Conservation (phyloP, 2,113 vertebrate genomes). For the Pteruthius melanotis region DNA sequence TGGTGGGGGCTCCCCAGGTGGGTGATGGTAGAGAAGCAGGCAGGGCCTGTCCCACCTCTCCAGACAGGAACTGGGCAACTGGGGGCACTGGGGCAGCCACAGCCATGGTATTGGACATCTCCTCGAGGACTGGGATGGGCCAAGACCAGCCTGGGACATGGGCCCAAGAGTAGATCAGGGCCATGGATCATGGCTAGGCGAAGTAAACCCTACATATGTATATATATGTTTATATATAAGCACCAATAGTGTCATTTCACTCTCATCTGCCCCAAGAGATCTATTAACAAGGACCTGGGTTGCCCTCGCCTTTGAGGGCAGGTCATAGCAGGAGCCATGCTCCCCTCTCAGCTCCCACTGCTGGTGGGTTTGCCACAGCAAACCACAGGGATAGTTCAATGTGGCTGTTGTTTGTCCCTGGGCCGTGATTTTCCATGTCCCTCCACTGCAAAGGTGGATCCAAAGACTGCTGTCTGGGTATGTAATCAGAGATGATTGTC, state of each 20-base stretch:
- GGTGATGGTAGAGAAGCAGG: too few species aligned
- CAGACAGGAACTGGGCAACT: neutral
- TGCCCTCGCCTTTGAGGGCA: accelerated
- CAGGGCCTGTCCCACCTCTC: too few species aligned
- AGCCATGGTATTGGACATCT: accelerated
- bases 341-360: neutral
- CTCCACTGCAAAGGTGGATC: neutral
- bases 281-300: neutral
- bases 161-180: accelerated
- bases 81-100: neutral
- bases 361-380: neutral
- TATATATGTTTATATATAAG: neutral
- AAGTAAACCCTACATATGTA: neutral
- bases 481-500: neutral
- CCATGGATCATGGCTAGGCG: neutral
- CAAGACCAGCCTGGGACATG: too few species aligned
- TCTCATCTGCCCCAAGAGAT: neutral
- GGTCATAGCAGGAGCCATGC: too few species aligned
- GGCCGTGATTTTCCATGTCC: neutral
- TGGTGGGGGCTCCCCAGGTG: accelerated
- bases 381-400: neutral
- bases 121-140: accelerated
- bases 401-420: neutral
- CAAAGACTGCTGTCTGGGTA: neutral
- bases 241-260: neutral